Evolutionary conservation across 2,113 vertebrate species (phyloP), one percentile per base, ranked within the genome.

Genomic region (Nansenia antarctica): DNA sequence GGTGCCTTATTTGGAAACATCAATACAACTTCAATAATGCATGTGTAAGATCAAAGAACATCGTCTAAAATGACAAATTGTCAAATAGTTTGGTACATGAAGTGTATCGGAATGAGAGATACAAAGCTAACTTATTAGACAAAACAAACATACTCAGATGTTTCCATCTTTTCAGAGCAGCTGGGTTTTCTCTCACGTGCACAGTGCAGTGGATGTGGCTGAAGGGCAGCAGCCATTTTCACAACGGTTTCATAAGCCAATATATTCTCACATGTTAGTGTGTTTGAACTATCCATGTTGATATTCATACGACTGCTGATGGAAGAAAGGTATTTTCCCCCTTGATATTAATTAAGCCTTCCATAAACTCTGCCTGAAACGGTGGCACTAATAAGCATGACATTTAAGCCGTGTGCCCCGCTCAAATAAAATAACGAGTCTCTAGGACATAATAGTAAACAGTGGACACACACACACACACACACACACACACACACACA

Each of bases 391-490:
- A 70, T 65, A 73, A 75, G 49, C 72, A 62, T 75, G 71, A 60
- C 76, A 86, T 86, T 84, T 82, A 74, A 83, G 37, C 37, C 76
- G 34, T 18, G 18, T 45, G 63, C 42, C 42, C 68, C 60, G 22
- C 52, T 60, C 45, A 27, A 20, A 59, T 18, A 30, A 64, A 77
- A 78, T 77, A 84, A 80, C 64, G 62, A 84, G 68, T 29, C 60
- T 73, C 60, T 54, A 29, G 22, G 32, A 67, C 57, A 61, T 65
- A 68, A 60, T 29, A 49, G 3, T n/a, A 59, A 62, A 69, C 54
- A 78, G 58, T 7, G 49, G 42, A 67, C 39, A 49, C 32, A 60
- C 26, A 1, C 93, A 93, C 84, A 91, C 94, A 68, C 92, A 91
- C 83, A 92, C 1, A 15, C 9, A 0, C 30, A 61, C 3, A 39